Conservation (phyloP, 1,140 invertebrate species). For the Pseudomyrmex pallidus region DNA sequence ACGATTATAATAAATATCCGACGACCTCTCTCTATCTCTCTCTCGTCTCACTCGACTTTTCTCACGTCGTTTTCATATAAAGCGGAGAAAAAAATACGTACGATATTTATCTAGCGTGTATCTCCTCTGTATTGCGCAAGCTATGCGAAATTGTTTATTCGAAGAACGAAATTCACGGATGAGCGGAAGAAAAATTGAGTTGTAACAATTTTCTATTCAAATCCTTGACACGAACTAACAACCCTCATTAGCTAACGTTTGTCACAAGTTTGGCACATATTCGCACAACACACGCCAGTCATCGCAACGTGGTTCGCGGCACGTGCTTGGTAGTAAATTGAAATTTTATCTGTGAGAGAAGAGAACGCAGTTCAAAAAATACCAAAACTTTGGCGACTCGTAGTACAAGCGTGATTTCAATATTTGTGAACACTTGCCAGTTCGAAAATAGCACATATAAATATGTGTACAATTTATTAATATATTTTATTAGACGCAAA, state of each 20-base stretch:
- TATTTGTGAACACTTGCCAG: slow-evolving; percentile 36
- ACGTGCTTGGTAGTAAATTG: slow-evolving; percentile 17
- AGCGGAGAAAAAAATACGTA: slow-evolving; percentile 1
- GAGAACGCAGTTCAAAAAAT: neutral
- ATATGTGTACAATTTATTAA: slow-evolving; percentile 20
- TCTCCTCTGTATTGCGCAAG: neutral
- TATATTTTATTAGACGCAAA: neutral
- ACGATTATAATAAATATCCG: slow-evolving; percentile 65
- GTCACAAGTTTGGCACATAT: slow-evolving; percentile 40
- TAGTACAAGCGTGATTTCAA: slow-evolving; percentile 4
- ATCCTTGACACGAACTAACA: slow-evolving; percentile 5
- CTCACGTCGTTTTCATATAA: slow-evolving; percentile 4
- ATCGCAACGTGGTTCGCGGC: neutral
- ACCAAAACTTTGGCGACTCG: slow-evolving; percentile 27
- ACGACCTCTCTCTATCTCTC: slow-evolving; percentile 4
- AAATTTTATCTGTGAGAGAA: slow-evolving; percentile 3
- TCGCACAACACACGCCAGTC: slow-evolving; percentile 11
- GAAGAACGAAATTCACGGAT: neutral
- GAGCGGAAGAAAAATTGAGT: neutral
- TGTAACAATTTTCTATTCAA: slow-evolving; percentile 10
- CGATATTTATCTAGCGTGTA: neutral
- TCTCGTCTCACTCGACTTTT: slow-evolving; percentile 21
- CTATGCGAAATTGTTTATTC: neutral
- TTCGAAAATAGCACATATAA: neutral
- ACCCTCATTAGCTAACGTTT: slow-evolving; percentile 26